phyloP scores from a whole-genome alignment of 2,888 invertebrate species.

The Drosophila rubida region DNA sequence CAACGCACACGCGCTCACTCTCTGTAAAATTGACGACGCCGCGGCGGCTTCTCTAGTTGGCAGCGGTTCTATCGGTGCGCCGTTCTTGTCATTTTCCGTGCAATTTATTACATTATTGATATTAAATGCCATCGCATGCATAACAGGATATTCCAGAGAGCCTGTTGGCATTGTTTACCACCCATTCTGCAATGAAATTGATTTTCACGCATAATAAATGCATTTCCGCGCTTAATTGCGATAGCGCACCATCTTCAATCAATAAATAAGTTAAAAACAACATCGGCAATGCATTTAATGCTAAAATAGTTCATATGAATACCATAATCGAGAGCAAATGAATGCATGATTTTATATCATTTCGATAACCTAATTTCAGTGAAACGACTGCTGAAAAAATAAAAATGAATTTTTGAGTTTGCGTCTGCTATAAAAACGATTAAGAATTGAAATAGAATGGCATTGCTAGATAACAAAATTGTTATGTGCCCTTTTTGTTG shows the following conservation, averaged over 20 bases:
- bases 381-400: background rate
- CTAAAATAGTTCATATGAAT: background rate
- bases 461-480: background rate
- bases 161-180: slow-evolving; percentile 28
- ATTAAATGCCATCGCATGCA: slow-evolving; percentile 49
- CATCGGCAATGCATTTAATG: background rate
- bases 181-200: slow-evolving; percentile 34
- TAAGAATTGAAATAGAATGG: background rate
- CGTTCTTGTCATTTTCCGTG: slow-evolving; percentile 19
- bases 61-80: background rate
- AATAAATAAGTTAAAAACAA: slow-evolving; percentile 53
- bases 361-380: slow-evolving; percentile 15
- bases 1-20: background rate
- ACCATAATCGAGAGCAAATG: background rate
- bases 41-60: background rate
- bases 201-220: slow-evolving; percentile 60
- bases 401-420: background rate
- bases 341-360: background rate
- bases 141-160: slow-evolving; percentile 14
- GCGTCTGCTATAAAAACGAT: background rate
- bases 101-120: slow-evolving; percentile 71
- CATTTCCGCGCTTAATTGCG: slow-evolving; percentile 58
- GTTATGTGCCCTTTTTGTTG: background rate
- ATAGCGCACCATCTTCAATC: slow-evolving; percentile 56
- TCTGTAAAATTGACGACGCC: background rate